Evolutionary conservation across 2,113 vertebrate genomes (phyloP).

Genomic region (Saccopteryx bilineata): DNA sequence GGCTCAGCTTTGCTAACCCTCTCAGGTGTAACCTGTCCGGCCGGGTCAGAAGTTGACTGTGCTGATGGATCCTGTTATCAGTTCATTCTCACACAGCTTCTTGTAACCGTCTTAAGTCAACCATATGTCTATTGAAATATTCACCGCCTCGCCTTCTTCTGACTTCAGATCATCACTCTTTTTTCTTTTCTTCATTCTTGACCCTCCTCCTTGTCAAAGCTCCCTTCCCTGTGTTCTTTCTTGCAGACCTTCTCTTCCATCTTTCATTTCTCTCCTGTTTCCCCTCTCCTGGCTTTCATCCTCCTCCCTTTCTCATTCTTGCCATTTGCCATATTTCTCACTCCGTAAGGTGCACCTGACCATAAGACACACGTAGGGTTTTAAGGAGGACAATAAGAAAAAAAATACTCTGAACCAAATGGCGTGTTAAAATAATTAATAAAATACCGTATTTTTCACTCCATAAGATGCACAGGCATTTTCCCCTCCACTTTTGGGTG

Average conservation of each 20-base stretch:
- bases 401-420: too few species aligned
- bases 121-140: neutral
- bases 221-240: neutral
- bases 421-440: too few species aligned
- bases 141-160: neutral
- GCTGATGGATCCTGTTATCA: neutral
- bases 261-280: neutral
- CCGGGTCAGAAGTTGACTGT: neutral
- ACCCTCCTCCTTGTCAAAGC: neutral
- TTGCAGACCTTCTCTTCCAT: neutral
- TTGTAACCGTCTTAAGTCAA: neutral
- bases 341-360: too few species aligned
- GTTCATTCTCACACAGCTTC: neutral
- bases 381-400: too few species aligned
- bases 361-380: too few species aligned
- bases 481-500: too few species aligned
- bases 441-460: too few species aligned
- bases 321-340: neutral
- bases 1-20: neutral
- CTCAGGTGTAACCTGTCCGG: neutral
- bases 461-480: too few species aligned
- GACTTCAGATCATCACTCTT: neutral
- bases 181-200: neutral
- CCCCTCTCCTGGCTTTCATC: neutral
- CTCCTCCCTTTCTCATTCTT: neutral